Percentiles rank a stretch among this genome's conserved stretches.
These are phyloP conservation scores for Stichopus horrens DNA, from an alignment of 53 echinoderm and acorn worm species.

Conservation along the genomic window DNA sequence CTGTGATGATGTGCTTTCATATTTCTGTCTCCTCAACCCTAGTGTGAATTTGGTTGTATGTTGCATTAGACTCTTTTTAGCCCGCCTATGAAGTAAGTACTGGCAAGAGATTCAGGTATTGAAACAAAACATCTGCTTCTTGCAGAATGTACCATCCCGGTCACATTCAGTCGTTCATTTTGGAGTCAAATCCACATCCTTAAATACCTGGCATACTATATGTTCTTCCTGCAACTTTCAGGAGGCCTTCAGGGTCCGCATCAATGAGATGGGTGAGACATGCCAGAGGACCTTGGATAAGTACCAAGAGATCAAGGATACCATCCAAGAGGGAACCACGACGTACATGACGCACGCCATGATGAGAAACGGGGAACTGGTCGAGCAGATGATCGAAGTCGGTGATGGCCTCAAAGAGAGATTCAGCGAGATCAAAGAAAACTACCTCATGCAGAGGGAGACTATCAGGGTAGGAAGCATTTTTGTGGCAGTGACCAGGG, in stretches of 20 bases:
- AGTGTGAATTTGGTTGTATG: too few species aligned
- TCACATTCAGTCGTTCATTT: neutral
- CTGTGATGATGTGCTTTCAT: too few species aligned
- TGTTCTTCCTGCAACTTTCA: neutral
- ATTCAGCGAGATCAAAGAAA: neutral
- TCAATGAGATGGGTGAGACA: slow-evolving; percentile 13
- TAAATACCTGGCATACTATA: neutral
- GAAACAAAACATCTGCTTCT: too few species aligned
- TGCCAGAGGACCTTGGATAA: slow-evolving; percentile 4
- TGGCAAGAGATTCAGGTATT: too few species aligned
- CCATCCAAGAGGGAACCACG: slow-evolving; percentile 20
- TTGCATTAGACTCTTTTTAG: too few species aligned
- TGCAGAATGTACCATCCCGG: neutral
- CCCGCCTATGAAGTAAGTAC: too few species aligned
- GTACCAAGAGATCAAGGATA: slow-evolving; percentile 33
- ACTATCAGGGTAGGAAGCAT: neutral
- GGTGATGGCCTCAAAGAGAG: slow-evolving; percentile 8
- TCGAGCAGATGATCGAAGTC: neutral
- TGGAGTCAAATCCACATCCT: too few species aligned
- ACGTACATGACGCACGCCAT: slow-evolving; percentile 24
- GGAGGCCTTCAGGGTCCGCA: neutral
- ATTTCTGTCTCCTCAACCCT: too few species aligned
- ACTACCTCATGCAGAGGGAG: neutral
- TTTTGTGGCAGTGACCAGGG: too few species aligned
- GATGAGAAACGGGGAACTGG: neutral